A percentile compares a stretch with the other conserved stretches of the same genome.
Conservation (phyloP, 2,888 invertebrate species). For the Coelogynopora nodosa region DNA sequence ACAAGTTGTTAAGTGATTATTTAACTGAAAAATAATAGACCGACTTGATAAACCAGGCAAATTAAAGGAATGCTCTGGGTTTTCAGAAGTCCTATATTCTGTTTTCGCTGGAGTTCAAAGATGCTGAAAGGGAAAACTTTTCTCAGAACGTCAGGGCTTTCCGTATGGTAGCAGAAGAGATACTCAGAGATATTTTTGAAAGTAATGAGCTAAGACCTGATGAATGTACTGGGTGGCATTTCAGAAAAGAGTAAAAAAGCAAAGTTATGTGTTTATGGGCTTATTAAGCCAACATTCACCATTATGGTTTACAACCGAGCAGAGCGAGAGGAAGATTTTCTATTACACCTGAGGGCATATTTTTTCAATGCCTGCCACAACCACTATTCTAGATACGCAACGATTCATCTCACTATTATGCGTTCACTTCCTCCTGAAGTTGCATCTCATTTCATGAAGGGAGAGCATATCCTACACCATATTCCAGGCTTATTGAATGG, state of each 20-base stretch:
- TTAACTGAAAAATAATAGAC: too few species aligned
- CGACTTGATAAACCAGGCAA: too few species aligned
- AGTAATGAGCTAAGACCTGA: slow-evolving; percentile 45
- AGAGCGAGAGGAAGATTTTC: slow-evolving; percentile 49
- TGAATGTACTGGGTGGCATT: slow-evolving; percentile 47
- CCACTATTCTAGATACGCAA: too few species aligned
- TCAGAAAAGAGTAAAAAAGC: slow-evolving; percentile 29
- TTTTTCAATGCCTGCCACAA: too few species aligned
- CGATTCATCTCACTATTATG: too few species aligned
- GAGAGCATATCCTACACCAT: slow-evolving; percentile 50
- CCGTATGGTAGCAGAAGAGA: slow-evolving; percentile 48
- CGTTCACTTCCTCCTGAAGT: too few species aligned
- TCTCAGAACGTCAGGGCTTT: slow-evolving; percentile 49
- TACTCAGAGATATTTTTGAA: slow-evolving; percentile 43
- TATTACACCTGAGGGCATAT: too few species aligned
- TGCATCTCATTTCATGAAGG: too few species aligned
- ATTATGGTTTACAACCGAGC: slow-evolving; percentile 49
- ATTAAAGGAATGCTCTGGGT: too few species aligned
- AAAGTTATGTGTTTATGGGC: slow-evolving; percentile 47
- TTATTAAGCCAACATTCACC: slow-evolving; percentile 48
- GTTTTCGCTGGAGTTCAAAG: too few species aligned
- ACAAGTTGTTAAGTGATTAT: too few species aligned
- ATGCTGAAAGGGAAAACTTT: slow-evolving; percentile 50
- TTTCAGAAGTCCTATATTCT: too few species aligned
- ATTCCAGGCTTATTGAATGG: slow-evolving; percentile 50